A percentile compares a stretch with the other conserved stretches of the same genome.
phyloP scores from a whole-genome alignment of 2,113 vertebrate species.

The Sinocyclocheilus rhinocerous region DNA sequence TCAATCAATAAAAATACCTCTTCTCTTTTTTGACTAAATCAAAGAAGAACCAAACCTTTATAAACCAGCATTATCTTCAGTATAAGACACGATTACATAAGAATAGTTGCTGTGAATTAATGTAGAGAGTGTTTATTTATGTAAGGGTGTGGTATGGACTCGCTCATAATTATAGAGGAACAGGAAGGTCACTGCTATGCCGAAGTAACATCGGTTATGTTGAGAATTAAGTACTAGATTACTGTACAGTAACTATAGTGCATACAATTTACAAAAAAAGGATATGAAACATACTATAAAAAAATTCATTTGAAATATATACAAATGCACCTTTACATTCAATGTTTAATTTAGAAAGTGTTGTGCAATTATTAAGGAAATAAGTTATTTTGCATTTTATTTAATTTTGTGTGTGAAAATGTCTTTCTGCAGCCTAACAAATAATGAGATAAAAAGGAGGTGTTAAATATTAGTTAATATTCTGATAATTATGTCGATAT shows the following conservation, averaged over 20 bases:
- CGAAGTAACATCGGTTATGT: not conserved
- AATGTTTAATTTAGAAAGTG: not conserved
- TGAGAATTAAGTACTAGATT: not conserved
- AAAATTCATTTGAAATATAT: too few species aligned
- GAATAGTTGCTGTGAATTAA: not conserved
- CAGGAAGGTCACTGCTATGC: slow-evolving; percentile 26
- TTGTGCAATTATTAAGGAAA: not conserved
- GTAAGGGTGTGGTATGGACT: not conserved
- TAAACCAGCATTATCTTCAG: not conserved
- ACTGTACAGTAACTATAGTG: not conserved
- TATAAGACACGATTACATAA: not conserved
- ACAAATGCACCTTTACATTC: too few species aligned
- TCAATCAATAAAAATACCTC: not conserved
- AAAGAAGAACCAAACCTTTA: not conserved
- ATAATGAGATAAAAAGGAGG: too few species aligned
- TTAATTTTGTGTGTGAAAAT: too few species aligned
- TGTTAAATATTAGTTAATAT: too few species aligned
- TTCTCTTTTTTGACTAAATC: not conserved
- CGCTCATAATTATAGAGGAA: slow-evolving; percentile 30
- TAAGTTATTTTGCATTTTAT: too few species aligned
- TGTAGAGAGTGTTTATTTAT: not conserved
- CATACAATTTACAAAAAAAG: not conserved
- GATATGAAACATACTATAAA: too few species aligned
- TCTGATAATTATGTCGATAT: too few species aligned
- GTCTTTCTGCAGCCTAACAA: too few species aligned